Base-by-base conservation (phyloP, 1,140 invertebrate species). In the Platyscapa corneri region DNA sequence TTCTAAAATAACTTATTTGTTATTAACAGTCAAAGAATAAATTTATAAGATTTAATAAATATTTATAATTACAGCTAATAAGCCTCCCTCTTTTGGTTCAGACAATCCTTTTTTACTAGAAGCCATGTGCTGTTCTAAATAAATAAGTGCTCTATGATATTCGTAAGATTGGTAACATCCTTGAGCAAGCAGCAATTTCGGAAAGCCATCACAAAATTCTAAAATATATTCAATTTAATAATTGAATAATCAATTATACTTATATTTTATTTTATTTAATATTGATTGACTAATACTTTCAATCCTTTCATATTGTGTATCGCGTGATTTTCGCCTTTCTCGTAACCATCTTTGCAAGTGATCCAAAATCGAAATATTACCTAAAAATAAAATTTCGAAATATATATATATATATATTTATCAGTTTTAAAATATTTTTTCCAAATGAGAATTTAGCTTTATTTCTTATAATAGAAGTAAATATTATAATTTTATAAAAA, bases 81-180 rank as follows among this genome's bases (percentile, higher is more conserved):
- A 90, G 75, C 87, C 90, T 39, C 90, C 89, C 84, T 93, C 94
- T 16, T 95, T 91, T 70, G 95, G 94, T 67, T 95, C 94, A 77
- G 95, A 94, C 39, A 96, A 90, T 20, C 93, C 92, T 27, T 94
- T 91, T 30, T 94, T 93, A 80, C 94, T 93, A 70, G 94, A 93
- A 20, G 93, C 93, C 92, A 97, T 95, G 82, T 96, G 96, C 75
- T 95, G 90, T 89, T 97, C 96, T 32, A 97, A 88, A 89, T 97
- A 97, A 89, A 96, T 95, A 32, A 97, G 88, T 0, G 96, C 95
- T 27, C 96, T 92, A 76, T 96, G 95, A 89, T 96, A 95, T 89
- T 97, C 96, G 0, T 95, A 95, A 80, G 95, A 96, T 23, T 95
- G 93, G 88, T 96, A 97, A 88, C 96, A 96, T 42, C 95, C 95